These are phyloP conservation scores for Erynnis tages DNA, from an alignment of 2,888 invertebrate species.

Conservation along the genomic window DNA sequence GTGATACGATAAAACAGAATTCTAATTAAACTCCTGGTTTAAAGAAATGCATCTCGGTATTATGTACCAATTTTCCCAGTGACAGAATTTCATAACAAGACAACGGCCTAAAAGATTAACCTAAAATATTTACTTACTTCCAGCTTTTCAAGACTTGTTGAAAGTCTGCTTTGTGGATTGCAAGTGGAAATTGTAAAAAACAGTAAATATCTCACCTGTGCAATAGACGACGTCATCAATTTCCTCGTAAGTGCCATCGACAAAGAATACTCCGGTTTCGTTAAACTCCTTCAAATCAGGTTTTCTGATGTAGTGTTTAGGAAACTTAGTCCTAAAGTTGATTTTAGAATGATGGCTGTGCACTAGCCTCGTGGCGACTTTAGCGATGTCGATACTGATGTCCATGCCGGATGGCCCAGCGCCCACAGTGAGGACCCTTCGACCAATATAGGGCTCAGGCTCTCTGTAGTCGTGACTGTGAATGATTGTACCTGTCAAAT, in stretches of 20 bases:
- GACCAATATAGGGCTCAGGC: conserved; percentile 80
- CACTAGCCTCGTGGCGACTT: conserved; percentile 62
- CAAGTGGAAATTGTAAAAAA: no score
- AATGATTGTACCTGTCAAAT: conserved; percentile 74
- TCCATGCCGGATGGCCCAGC: conserved; percentile 89
- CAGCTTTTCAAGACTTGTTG: no score
- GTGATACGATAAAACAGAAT: no score
- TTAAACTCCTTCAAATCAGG: conserved; percentile 75
- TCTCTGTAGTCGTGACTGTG: conserved; percentile 89
- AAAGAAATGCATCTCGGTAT: no score
- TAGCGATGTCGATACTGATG: conserved; percentile 83
- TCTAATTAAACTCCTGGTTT: no score
- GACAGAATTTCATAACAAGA: no score
- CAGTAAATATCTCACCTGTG: conserved; percentile 81
- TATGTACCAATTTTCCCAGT: no score
- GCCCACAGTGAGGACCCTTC: conserved; percentile 85
- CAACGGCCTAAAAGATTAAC: no score
- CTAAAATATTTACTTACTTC: no score
- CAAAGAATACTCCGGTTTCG: conserved; percentile 78
- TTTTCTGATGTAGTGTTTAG: conserved; percentile 73
- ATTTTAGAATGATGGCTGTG: conserved; percentile 76
- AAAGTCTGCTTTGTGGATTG: no score
- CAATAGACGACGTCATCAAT: conserved; percentile 87
- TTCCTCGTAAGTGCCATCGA: conserved; percentile 81
- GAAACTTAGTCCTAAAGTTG: conserved; percentile 63